These are phyloP conservation scores for Heptranchias perlo DNA, from an alignment of 2,113 vertebrate species.

Conservation along the genomic window DNA sequence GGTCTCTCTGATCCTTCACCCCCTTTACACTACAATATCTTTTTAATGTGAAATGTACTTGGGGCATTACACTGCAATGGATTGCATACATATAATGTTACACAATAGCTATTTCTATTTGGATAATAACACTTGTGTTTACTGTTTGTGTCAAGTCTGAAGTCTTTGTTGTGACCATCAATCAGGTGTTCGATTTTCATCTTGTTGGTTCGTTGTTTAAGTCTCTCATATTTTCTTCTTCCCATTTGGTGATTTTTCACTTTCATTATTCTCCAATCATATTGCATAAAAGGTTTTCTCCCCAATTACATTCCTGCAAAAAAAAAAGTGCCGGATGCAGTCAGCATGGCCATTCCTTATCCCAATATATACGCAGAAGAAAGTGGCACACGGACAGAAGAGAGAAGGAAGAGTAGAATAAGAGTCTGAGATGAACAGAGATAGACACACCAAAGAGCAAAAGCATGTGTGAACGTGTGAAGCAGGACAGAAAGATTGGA, in stretches of 20 bases:
- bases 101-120: neutral
- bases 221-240: neutral
- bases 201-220: neutral
- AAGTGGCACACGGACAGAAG: neutral
- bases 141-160: neutral
- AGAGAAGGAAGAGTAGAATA: too few species aligned
- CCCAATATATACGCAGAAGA: neutral
- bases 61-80: neutral
- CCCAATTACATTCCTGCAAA: too few species aligned
- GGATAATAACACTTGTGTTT: neutral
- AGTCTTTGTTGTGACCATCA: neutral
- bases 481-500: neutral
- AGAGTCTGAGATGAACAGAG: too few species aligned
- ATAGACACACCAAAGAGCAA: neutral
- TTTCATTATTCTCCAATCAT: neutral
- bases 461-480: neutral
- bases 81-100: neutral
- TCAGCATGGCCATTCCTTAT: too few species aligned
- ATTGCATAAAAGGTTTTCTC: neutral
- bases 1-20: too few species aligned
- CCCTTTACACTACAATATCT: too few species aligned
- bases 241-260: neutral
- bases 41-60: neutral
- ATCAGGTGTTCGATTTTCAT: neutral
- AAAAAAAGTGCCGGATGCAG: too few species aligned